A percentile compares a stretch with the other conserved stretches of the same genome.
These are phyloP conservation scores for Zoroaster sp. DNA, from an alignment of 53 echinoderm and acorn worm genomes.

Conservation along the genomic window DNA sequence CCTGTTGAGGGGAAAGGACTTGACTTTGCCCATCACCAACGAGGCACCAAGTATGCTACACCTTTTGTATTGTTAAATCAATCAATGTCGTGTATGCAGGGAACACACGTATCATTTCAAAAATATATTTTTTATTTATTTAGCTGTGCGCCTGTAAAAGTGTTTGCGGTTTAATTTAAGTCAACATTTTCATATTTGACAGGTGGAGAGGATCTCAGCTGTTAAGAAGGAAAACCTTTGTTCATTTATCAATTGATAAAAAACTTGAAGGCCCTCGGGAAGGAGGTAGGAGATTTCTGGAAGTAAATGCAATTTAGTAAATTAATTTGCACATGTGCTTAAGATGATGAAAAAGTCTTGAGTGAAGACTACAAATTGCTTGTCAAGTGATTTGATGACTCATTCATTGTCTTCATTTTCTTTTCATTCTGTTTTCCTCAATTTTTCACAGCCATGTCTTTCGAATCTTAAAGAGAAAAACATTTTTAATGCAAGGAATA, in stretches of 20 bases:
- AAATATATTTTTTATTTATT: background rate
- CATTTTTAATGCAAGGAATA: too few species aligned
- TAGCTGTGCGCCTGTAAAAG: background rate
- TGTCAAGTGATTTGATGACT: background rate
- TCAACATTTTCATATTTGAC: background rate
- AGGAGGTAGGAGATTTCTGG: background rate
- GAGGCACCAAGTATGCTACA: background rate
- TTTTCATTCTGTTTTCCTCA: background rate
- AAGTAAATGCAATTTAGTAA: background rate
- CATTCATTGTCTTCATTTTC: background rate
- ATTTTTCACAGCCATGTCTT: too few species aligned
- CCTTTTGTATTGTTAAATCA: background rate
- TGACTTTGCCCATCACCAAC: background rate
- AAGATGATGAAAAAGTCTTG: background rate
- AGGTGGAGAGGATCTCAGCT: background rate
- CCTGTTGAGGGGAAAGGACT: slow-evolving; percentile 7
- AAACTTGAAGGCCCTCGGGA: background rate
- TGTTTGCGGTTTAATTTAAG: background rate
- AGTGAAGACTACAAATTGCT: background rate
- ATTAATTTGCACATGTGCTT: background rate
- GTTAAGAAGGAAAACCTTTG: background rate
- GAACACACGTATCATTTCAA: background rate
- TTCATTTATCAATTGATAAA: background rate
- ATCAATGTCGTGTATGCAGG: background rate
- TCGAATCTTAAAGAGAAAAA: too few species aligned